Conservation (phyloP, 2,888 invertebrate genomes). For the Andrena chrysosceles region DNA sequence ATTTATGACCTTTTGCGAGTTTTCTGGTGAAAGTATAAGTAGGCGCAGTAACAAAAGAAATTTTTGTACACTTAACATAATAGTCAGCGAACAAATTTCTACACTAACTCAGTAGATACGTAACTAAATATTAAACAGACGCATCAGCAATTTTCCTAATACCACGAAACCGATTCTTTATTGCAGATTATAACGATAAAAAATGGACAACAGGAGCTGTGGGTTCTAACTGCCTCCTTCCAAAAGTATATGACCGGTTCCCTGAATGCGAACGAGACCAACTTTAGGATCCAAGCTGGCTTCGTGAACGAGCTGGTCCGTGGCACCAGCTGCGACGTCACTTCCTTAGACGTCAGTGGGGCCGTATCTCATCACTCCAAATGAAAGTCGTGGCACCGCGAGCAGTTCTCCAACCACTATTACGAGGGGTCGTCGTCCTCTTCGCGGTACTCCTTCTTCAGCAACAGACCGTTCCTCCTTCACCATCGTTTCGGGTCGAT, state of each 20-base stretch:
- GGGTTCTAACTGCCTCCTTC: slow-evolving; percentile 79
- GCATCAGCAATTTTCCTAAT: not conserved
- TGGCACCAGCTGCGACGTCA: slow-evolving; percentile 86
- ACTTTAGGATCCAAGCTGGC: slow-evolving; percentile 90
- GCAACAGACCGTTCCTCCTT: not conserved
- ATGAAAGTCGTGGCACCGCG: slow-evolving; percentile 76
- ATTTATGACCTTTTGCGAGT: no score
- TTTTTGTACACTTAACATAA: no score
- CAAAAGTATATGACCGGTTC: slow-evolving; percentile 78
- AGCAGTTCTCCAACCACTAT: slow-evolving; percentile 43
- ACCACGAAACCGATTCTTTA: not conserved
- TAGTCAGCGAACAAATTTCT: no score
- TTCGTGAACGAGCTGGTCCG: slow-evolving; percentile 86
- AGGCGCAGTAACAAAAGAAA: no score
- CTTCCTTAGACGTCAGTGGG: slow-evolving; percentile 29
- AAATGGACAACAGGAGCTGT: slow-evolving; percentile 75
- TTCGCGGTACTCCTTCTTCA: not conserved
- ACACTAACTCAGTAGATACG: no score
- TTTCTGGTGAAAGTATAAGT: no score
- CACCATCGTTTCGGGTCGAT: not conserved
- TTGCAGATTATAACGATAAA: slow-evolving; percentile 73
- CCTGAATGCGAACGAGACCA: slow-evolving; percentile 86
- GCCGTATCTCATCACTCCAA: not conserved
- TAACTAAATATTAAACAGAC: not conserved
- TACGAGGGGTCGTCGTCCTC: not conserved